phyloP scores from a whole-genome alignment of 2,113 vertebrate genomes.

The Pollimyrus isidori region DNA sequence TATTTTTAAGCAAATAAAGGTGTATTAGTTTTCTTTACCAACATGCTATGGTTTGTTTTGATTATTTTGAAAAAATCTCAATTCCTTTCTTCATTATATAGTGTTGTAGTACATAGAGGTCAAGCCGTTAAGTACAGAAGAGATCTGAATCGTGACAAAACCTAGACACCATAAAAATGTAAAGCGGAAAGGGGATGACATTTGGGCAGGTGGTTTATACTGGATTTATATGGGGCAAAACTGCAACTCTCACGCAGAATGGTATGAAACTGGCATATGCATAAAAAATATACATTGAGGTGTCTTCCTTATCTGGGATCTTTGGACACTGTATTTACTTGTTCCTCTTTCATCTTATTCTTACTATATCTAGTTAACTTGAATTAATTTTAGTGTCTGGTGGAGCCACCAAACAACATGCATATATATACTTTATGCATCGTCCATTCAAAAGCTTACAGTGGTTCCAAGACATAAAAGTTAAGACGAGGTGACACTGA shows the following conservation, averaged over 20 bases:
- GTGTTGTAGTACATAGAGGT: not conserved
- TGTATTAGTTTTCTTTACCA: not conserved
- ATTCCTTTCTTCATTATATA: not conserved
- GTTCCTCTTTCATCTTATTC: conserved; percentile 37
- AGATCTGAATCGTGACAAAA: not conserved
- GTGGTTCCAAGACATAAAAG: conserved; percentile 55
- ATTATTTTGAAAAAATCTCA: not conserved
- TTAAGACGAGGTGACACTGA: conserved; percentile 67
- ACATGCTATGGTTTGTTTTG: not conserved
- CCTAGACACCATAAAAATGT: not conserved
- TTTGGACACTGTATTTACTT: not conserved
- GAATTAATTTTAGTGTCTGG: conserved; percentile 68
- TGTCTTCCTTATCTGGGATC: not conserved
- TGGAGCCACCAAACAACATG: conserved; percentile 57
- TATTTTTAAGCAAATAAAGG: not conserved
- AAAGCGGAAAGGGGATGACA: not conserved
- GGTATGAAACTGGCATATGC: not conserved
- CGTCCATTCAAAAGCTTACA: conserved; percentile 58
- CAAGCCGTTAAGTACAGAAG: not conserved
- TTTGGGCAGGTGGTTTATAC: not conserved
- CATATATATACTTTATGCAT: conserved; percentile 69
- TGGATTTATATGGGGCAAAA: not conserved
- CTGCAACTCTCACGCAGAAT: not conserved
- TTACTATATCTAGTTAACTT: conserved; percentile 59
- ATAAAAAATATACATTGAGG: not conserved